Evolutionary conservation across 2,113 vertebrate species (phyloP).

Genomic region (Pao palembangensis): DNA sequence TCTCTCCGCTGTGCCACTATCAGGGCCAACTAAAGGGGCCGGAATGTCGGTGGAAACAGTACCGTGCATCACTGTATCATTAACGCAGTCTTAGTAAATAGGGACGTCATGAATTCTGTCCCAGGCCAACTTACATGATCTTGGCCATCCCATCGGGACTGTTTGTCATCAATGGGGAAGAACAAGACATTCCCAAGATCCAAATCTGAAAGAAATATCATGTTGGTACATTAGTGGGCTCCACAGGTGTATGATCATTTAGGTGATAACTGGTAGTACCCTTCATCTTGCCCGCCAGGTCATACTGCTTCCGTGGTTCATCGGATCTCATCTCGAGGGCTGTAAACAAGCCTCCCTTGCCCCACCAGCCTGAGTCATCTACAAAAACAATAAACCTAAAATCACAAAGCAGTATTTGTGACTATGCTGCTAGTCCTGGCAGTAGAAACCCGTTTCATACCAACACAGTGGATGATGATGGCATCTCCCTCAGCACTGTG

Average conservation of each 20-base stretch:
- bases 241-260: neutral
- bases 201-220: constrained; percentile 76
- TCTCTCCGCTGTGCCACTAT: constrained; percentile 87
- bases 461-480: constrained; percentile 88
- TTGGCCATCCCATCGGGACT: constrained; percentile 79
- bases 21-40: constrained; percentile 80
- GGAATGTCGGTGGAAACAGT: neutral
- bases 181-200: constrained; percentile 83
- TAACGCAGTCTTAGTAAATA: no score
- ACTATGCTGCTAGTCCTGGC: neutral
- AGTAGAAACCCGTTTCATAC: constrained; percentile 54
- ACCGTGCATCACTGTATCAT: no score
- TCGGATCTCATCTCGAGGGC: constrained; percentile 84
- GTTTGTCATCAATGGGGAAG: constrained; percentile 88
- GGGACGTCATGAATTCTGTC: neutral
- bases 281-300: constrained; percentile 89
- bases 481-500: constrained; percentile 77
- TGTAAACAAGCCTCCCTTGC: constrained; percentile 88
- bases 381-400: neutral
- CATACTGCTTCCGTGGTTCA: constrained; percentile 82
- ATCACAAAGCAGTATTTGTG: neutral
- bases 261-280: constrained; percentile 62
- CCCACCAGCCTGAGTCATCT: constrained; percentile 92
- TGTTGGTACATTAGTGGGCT: neutral
- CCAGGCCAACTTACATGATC: constrained; percentile 79